Evolutionary conservation across 2,113 vertebrate species (phyloP).

Genomic region (Cyphotilapia sp.): DNA sequence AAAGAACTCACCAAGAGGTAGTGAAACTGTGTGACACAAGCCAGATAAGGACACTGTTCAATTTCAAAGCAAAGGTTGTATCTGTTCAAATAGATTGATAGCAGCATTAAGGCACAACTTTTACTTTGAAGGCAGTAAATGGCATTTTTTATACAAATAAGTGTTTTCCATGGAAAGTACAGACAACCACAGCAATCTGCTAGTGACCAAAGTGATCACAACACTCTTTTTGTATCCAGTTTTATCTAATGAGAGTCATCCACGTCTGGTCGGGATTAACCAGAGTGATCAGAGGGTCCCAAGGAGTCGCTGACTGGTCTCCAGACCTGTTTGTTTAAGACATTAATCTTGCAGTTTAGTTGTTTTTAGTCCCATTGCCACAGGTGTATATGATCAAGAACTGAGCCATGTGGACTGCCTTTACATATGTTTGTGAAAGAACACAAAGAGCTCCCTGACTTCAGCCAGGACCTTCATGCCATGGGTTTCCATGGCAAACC

Average conservation of each 20-base stretch:
- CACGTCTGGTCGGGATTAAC: rapidly evolving
- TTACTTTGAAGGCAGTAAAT: neutral
- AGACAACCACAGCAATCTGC: neutral
- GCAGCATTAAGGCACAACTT: neutral
- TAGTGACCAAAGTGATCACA: neutral
- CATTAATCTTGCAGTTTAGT: neutral
- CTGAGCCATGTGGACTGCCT: neutral
- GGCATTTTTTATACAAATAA: neutral
- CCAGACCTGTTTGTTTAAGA: neutral
- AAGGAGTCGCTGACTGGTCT: neutral
- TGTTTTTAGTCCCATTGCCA: neutral
- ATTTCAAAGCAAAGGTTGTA: neutral
- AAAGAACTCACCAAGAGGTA: neutral
- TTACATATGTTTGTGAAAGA: neutral
- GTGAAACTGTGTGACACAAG: neutral
- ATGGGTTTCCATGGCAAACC: neutral
- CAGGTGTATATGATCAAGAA: neutral
- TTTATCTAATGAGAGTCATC: neutral
- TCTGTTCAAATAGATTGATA: neutral
- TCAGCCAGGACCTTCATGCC: neutral
- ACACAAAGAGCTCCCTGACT: neutral
- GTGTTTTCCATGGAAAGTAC: neutral
- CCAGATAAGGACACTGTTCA: neutral
- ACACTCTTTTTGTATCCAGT: neutral
- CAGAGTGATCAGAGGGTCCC: neutral